phyloP scores from a whole-genome alignment of 2,888 invertebrate genomes.

The Oxytorus armatus region DNA sequence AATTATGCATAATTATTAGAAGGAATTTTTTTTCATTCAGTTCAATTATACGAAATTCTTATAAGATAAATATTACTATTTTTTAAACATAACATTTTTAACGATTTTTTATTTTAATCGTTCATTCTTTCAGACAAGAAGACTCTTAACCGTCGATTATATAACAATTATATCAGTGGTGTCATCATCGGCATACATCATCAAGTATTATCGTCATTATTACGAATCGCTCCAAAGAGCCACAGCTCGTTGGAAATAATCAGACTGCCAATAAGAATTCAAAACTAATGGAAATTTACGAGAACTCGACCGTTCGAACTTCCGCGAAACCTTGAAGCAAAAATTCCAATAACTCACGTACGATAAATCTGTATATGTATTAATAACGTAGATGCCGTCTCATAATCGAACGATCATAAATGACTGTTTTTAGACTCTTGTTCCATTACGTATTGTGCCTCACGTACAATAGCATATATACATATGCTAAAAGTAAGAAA shows the following conservation, averaged over 20 bases:
- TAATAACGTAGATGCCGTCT: background rate
- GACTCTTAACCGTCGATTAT: background rate
- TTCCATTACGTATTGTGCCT: background rate
- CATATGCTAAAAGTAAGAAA: background rate
- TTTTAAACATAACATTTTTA: background rate
- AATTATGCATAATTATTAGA: too few relatives aligned
- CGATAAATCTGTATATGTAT: background rate
- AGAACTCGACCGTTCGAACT: slow-evolving; percentile 5
- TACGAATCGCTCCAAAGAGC: slow-evolving; percentile 28
- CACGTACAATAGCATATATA: background rate
- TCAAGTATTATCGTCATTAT: slow-evolving; percentile 1
- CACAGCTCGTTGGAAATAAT: slow-evolving; percentile 25
- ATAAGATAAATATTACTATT: background rate
- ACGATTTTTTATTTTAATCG: background rate
- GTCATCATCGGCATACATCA: background rate
- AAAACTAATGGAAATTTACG: slow-evolving; percentile 10
- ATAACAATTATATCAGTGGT: background rate
- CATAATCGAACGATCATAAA: slow-evolving; percentile 41
- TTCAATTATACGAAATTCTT: background rate
- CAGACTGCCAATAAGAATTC: slow-evolving; percentile 13
- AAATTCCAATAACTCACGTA: slow-evolving; percentile 15
- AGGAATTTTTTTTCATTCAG: too few relatives aligned
- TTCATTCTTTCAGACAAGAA: background rate
- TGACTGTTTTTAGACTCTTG: slow-evolving; percentile 30
- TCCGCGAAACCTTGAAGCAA: slow-evolving; percentile 18